Evolutionary conservation across 2,888 invertebrate genomes (phyloP).

Genomic region (Drosophila anomalata): DNA sequence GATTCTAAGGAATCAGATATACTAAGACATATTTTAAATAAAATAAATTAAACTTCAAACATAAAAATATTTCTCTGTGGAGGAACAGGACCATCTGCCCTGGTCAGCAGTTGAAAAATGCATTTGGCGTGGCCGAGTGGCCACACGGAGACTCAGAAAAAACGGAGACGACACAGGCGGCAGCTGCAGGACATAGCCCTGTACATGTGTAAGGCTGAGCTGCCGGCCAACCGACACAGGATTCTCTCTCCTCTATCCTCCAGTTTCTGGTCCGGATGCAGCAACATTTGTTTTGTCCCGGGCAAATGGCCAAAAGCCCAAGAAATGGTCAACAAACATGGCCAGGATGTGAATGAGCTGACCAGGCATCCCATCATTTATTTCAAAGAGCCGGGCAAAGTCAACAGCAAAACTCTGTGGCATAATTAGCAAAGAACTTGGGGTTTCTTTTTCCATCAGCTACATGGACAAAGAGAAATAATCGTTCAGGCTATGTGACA

Average conservation of each 20-base stretch:
- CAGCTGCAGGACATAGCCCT: slow-evolving; percentile 21
- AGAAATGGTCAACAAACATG: slow-evolving; percentile 48
- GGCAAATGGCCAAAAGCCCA: slow-evolving; percentile 39
- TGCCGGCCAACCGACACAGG: slow-evolving; percentile 16
- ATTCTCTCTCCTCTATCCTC: neutral
- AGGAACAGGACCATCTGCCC: slow-evolving; percentile 15
- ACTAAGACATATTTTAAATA: neutral
- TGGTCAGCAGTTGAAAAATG: slow-evolving; percentile 62
- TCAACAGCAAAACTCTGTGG: slow-evolving; percentile 46
- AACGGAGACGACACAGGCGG: slow-evolving; percentile 21
- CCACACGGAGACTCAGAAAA: slow-evolving; percentile 20
- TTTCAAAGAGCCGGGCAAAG: slow-evolving; percentile 47
- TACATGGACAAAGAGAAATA: slow-evolving; percentile 32
- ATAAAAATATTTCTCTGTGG: slow-evolving; percentile 1
- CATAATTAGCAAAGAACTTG: slow-evolving; percentile 67
- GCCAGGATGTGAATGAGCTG: slow-evolving; percentile 37
- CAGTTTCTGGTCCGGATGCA: slow-evolving; percentile 40
- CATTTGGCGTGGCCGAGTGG: slow-evolving; percentile 51
- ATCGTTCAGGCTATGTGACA: slow-evolving; percentile 27
- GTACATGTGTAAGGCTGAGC: slow-evolving; percentile 45
- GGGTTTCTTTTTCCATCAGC: slow-evolving; percentile 27
- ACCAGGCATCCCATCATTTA: slow-evolving; percentile 57
- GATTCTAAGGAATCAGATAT: neutral
- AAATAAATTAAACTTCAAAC: neutral
- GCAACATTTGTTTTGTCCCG: slow-evolving; percentile 50